Conservation (phyloP, 2,113 vertebrate genomes). For the Tupaia tana region DNA sequence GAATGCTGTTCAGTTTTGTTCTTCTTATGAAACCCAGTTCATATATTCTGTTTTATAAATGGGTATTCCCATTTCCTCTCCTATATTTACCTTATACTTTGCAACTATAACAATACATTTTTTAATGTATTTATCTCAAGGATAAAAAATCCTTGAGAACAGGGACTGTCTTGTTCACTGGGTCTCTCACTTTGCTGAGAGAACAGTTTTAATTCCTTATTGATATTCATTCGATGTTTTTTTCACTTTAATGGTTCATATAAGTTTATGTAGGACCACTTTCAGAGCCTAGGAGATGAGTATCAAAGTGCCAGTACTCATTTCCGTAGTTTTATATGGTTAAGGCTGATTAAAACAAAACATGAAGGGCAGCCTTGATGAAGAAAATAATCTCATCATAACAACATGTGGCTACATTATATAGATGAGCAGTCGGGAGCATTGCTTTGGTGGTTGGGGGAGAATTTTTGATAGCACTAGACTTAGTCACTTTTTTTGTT, state of each 20-base stretch:
- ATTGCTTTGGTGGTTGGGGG: background rate
- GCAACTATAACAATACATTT: background rate
- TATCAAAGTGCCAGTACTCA: background rate
- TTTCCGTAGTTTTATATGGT: background rate
- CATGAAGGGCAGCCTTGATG: background rate
- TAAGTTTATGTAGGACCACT: background rate
- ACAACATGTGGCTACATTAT: background rate
- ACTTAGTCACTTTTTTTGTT: background rate
- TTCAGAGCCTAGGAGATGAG: background rate
- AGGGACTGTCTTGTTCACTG: constrained; percentile 3
- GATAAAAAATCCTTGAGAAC: background rate
- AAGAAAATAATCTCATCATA: background rate
- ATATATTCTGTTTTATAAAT: constrained; percentile 1
- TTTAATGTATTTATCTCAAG: background rate
- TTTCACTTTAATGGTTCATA: constrained; percentile 22
- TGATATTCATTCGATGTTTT: constrained; percentile 43
- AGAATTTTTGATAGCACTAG: background rate
- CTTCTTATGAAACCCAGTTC: constrained; percentile 8
- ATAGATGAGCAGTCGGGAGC: background rate
- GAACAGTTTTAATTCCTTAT: constrained; percentile 24
- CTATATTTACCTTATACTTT: constrained; percentile 25
- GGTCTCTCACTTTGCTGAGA: constrained; percentile 4
- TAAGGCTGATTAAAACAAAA: constrained; percentile 45
- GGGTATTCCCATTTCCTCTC: background rate
- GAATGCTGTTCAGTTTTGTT: background rate